These are phyloP conservation scores for Dastarcus helophoroides DNA, from an alignment of 2,888 invertebrate genomes.

Conservation along the genomic window DNA sequence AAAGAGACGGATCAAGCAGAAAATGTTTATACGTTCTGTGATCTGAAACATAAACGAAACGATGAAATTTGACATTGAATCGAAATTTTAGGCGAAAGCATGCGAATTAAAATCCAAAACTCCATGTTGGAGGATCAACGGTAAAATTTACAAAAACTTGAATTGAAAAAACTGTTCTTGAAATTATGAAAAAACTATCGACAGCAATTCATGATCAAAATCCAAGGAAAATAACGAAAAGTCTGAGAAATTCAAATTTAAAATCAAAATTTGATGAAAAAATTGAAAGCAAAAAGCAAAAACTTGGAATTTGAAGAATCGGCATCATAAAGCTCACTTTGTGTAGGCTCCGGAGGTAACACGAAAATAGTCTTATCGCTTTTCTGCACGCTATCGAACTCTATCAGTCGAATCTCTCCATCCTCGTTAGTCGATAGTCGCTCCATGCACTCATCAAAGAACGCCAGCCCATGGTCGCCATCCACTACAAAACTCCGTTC, in stretches of 20 bases:
- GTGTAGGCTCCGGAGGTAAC: slow-evolving; percentile 73
- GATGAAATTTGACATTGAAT: too few relatives aligned
- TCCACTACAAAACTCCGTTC: slow-evolving; percentile 98
- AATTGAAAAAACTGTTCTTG: too few relatives aligned
- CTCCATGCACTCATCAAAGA: slow-evolving; percentile 96
- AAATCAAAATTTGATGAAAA: too few relatives aligned
- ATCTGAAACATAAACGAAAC: too few relatives aligned
- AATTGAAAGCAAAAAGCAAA: slow-evolving; percentile 1
- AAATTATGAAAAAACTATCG: too few relatives aligned
- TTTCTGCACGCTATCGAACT: slow-evolving; percentile 65
- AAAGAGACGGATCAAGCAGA: slow-evolving; percentile 48
- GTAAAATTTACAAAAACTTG: too few relatives aligned
- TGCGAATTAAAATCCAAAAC: too few relatives aligned
- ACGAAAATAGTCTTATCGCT: slow-evolving; percentile 92
- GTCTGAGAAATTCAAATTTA: neutral
- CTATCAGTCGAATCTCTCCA: slow-evolving; percentile 55
- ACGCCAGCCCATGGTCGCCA: slow-evolving; percentile 87
- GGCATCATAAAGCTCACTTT: slow-evolving; percentile 6
- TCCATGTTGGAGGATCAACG: too few relatives aligned
- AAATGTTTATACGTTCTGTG: slow-evolving; percentile 50
- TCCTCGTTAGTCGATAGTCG: slow-evolving; percentile 53
- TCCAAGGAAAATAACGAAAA: slow-evolving; percentile 1
- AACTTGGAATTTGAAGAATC: slow-evolving; percentile 6
- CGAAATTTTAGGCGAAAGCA: too few relatives aligned
- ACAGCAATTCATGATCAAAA: too few relatives aligned